Evolutionary conservation across 2,888 invertebrate species (phyloP), one percentile per base, ranked within the genome.

Genomic region (Ormia ochracea): DNA sequence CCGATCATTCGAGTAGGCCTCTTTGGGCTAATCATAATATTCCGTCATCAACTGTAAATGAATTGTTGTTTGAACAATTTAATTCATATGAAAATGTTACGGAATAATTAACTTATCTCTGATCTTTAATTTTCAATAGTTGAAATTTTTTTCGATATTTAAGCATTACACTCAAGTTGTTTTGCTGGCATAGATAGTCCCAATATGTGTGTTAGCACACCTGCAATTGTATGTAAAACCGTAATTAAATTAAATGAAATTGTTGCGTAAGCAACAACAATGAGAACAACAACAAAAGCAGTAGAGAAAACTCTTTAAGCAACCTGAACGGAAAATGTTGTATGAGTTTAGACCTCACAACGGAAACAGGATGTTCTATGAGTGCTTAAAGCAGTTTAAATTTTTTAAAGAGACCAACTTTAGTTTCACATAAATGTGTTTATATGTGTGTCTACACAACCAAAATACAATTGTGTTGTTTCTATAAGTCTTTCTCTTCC

Each of bases 341-440:
- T 56, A 61, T 48, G 52, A 68, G 76, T 33, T 63, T 76, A 72
- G 54, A 72, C 59, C 72, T 75, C 75, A 72, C 50, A 80, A 76
- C 76, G 76, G 72, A 80, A 63, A 58, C 76, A 72, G 68, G 68
- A 76, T 76, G 76, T 68, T 52, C 26, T 73, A 38, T 38, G 63
- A 58, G 56, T 58, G 72, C 66, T 76, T 41, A 66, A 56, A 63
- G 66, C 76, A 58, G 43, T 68, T 76, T 73, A 43, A 52, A 69
- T 54, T n/a, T n/a, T 38, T 54, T 19, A 65, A 21, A 21, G n/a
- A 28, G 33, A 17, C 33, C 31, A 63, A 26, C 23, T 66, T 14
- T n/a, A 31, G 7, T 38, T 17, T n/a, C 33, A 48, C 6, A 10
- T n/a, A 28, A 45, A 56, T 12, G 1, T 54, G 23, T 9, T 12